A percentile compares a stretch with the other conserved stretches of the same genome.
These are phyloP conservation scores for Orthosia gothica DNA, from an alignment of 2,888 invertebrate genomes.

Conservation along the genomic window DNA sequence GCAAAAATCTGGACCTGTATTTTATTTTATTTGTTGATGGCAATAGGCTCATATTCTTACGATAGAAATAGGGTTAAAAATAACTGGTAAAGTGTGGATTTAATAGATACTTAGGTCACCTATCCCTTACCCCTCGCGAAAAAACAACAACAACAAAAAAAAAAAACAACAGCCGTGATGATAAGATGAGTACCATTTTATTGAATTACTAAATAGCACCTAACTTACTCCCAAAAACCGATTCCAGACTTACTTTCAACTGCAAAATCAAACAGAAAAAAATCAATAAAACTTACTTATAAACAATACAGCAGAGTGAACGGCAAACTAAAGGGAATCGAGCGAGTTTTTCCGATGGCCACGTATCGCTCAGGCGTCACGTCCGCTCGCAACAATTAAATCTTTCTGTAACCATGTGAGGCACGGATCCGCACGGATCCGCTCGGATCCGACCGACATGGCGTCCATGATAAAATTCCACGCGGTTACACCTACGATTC, in stretches of 20 bases:
- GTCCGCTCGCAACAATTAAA: constrained; percentile 80
- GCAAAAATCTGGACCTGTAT: too few relatives aligned
- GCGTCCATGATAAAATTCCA: constrained; percentile 58
- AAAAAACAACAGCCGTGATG: too few relatives aligned
- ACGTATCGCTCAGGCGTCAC: constrained; percentile 72
- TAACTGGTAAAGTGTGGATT: too few relatives aligned
- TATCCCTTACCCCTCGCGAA: too few relatives aligned
- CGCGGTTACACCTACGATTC: constrained; percentile 58
- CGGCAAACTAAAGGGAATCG: constrained; percentile 58
- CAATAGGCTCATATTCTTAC: too few relatives aligned
- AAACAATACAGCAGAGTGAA: constrained; percentile 43
- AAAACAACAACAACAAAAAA: too few relatives aligned
- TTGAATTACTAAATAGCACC: neutral
- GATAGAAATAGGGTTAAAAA: too few relatives aligned
- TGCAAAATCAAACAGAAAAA: constrained; percentile 25
- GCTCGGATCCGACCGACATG: constrained; percentile 58
- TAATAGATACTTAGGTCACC: too few relatives aligned
- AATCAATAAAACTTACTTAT: constrained; percentile 46
- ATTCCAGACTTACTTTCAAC: neutral
- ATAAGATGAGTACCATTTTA: neutral
- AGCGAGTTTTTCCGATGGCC: constrained; percentile 62
- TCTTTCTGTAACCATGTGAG: constrained; percentile 69
- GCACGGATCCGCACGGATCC: constrained; percentile 58
- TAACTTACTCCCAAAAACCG: neutral
- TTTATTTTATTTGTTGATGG: too few relatives aligned